Percentiles rank a stretch among this genome's conserved stretches.
These are phyloP conservation scores for Morus bassanus DNA, from an alignment of 2,797 vertebrate genomes.

Conservation along the genomic window DNA sequence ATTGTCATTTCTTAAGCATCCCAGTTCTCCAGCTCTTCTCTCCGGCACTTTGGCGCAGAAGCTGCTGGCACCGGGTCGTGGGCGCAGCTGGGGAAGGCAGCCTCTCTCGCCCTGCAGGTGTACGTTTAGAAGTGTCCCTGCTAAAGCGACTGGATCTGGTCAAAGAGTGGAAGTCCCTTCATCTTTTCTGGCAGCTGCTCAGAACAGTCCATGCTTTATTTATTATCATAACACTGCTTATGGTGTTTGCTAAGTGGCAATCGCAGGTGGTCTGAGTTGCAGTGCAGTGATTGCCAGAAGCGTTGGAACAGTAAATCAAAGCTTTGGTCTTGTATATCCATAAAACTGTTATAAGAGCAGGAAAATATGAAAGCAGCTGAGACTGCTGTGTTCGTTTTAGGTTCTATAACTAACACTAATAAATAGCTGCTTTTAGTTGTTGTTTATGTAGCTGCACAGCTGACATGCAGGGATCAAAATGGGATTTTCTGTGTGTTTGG, in stretches of 20 bases:
- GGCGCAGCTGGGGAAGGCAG: background rate
- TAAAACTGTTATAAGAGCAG: background rate
- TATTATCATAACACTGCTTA: background rate
- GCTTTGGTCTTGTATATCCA: background rate
- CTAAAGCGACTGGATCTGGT: background rate
- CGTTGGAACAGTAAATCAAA: background rate
- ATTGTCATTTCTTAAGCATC: background rate
- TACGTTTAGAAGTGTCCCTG: accelerated
- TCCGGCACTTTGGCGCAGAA: background rate
- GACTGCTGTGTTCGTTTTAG: background rate
- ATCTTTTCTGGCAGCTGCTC: background rate
- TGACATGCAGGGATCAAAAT: background rate
- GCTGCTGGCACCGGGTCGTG: background rate
- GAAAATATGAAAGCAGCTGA: background rate
- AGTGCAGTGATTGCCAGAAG: background rate
- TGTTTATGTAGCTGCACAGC: background rate
- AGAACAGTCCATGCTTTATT: background rate
- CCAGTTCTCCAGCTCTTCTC: background rate
- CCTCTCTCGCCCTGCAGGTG: background rate
- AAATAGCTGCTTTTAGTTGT: background rate
- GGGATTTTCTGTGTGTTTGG: background rate
- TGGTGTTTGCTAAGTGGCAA: background rate
- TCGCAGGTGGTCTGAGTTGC: background rate
- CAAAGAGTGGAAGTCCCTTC: background rate
- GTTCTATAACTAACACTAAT: background rate